Conservation (phyloP, 2,113 vertebrate species). For the Thinocorus orbignyianus region DNA sequence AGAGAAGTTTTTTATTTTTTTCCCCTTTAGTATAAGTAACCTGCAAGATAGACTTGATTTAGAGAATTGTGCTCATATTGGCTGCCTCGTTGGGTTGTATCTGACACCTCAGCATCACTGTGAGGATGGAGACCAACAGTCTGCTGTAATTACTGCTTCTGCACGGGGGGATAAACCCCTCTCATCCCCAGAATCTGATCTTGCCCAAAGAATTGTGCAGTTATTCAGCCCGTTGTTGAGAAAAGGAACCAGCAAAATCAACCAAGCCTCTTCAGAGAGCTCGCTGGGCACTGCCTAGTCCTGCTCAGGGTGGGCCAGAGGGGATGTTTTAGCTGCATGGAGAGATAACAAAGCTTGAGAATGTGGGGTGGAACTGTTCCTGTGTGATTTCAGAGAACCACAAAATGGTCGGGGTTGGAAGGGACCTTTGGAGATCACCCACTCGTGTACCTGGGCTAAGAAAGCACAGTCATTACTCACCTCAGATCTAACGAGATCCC, state of each 20-base stretch:
- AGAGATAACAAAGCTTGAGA: background rate
- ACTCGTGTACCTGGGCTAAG: background rate
- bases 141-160: background rate
- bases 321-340: background rate
- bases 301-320: background rate
- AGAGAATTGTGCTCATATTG: background rate
- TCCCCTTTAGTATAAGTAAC: background rate
- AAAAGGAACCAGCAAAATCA: background rate
- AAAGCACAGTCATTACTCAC: background rate
- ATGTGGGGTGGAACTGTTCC: accelerated
- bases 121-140: background rate
- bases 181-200: background rate
- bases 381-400: background rate
- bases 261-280: background rate
- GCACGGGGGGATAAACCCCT: background rate
- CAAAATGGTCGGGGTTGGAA: too few species aligned
- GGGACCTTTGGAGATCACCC: too few species aligned
- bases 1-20: background rate
- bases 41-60: background rate
- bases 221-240: background rate
- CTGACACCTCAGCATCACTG: background rate
- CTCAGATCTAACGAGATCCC: background rate
- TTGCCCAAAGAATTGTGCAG: background rate
- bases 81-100: background rate
- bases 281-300: background rate